These are phyloP conservation scores for Orchesella cincta DNA, from an alignment of 1,140 invertebrate species.

Conservation along the genomic window DNA sequence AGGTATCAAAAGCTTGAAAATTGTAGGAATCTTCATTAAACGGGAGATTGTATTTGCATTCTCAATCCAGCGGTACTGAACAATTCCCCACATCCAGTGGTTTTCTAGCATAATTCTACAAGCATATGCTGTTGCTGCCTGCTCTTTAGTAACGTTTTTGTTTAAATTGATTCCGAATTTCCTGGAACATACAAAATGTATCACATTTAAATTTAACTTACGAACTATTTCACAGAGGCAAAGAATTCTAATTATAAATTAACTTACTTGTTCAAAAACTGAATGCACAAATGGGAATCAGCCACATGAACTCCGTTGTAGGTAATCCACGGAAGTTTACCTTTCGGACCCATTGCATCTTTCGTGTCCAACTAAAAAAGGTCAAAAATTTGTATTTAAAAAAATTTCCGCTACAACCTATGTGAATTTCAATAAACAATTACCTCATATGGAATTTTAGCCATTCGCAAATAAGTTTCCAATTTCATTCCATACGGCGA, in stretches of 20 bases:
- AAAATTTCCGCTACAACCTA: background rate
- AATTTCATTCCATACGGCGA: conserved; percentile 52
- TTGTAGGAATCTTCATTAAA: background rate
- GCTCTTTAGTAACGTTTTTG: background rate
- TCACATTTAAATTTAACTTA: background rate
- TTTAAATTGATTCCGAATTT: background rate
- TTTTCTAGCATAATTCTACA: conserved; percentile 44
- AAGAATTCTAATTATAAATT: conserved; percentile 33
- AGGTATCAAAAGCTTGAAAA: background rate
- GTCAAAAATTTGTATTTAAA: background rate
- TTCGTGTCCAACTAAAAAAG: conserved; percentile 31
- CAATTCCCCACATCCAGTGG: conserved; percentile 14
- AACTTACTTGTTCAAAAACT: conserved; percentile 24
- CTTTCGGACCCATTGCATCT: conserved; percentile 39
- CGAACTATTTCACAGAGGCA: background rate
- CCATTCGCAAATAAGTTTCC: conserved; percentile 53
- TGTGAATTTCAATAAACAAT: background rate
- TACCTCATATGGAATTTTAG: conserved; percentile 52
- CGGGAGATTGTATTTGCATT: background rate
- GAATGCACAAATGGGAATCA: conserved; percentile 53
- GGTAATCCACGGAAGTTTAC: conserved; percentile 56
- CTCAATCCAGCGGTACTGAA: background rate
- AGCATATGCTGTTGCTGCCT: conserved; percentile 31
- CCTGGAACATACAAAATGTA: background rate
- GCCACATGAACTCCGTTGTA: conserved; percentile 55